Conservation (phyloP, 2,797 vertebrate genomes). For the Columba guinea region DNA sequence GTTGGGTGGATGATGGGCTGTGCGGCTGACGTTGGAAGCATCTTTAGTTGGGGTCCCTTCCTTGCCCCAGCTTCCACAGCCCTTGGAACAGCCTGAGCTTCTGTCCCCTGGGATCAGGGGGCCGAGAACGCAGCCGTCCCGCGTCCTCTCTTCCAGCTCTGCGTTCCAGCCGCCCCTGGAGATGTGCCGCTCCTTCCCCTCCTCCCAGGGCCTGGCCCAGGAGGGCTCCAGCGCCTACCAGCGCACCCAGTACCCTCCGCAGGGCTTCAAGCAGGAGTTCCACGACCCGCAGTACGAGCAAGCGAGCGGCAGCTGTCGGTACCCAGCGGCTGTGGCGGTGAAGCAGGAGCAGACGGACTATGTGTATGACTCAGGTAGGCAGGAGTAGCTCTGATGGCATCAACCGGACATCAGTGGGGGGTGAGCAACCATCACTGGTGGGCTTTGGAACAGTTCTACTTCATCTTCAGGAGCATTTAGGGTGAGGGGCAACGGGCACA, state of each 20-base stretch:
- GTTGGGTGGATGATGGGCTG: not conserved
- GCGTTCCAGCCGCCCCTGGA: constrained; percentile 86
- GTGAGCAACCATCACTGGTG: not conserved
- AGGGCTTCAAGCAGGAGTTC: constrained; percentile 95
- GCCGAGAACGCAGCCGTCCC: not conserved
- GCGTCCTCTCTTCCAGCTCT: constrained; percentile 70
- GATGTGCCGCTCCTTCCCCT: constrained; percentile 84
- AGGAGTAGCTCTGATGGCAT: not conserved
- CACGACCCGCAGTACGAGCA: constrained; percentile 87
- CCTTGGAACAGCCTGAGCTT: not conserved
- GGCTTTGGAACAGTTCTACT: not conserved
- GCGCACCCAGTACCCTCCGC: constrained; percentile 85
- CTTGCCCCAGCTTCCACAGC: not conserved
- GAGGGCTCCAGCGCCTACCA: constrained; percentile 84
- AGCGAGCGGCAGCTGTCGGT: constrained; percentile 76
- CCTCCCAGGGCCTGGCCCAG: constrained; percentile 82
- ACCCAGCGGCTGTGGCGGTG: constrained; percentile 87
- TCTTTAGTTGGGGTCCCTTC: not conserved
- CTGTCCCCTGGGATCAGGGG: not conserved
- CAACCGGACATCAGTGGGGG: not conserved
- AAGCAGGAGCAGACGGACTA: constrained; percentile 95
- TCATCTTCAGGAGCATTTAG: rapidly evolving
- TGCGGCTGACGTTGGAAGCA: not conserved
- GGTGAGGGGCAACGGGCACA: too few species aligned
- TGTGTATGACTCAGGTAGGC: constrained; percentile 88